Base-by-base conservation (phyloP, 2,113 vertebrate genomes). In the Tichodroma muraria region DNA sequence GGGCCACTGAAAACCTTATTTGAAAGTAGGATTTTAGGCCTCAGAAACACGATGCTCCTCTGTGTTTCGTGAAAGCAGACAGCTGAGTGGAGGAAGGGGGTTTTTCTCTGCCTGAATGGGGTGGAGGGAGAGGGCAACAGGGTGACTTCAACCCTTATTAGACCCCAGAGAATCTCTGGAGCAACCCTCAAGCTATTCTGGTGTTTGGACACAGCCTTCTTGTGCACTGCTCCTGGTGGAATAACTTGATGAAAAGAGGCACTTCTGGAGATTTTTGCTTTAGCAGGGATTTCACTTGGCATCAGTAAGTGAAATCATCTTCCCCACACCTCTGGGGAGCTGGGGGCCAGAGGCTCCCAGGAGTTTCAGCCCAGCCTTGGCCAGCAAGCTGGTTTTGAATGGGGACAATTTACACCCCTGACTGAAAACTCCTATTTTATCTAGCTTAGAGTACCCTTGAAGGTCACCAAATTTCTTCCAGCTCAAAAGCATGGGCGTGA, bases 11-110 rank as follows among this genome's bases (percentile, higher is more conserved):
- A 88, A 91, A 72, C 37, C 15, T 1, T 60, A 35, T 66, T 91
- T 93, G 92, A 94, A 88, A 85, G 73, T 42, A 80, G 71, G 85
- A 56, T 75, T 90, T 86, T 42, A 73, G 88, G 60, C 38, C 88
- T 75, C 82, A 83, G 76, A 88, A 94, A 75, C 35, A 52, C 9
- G 42, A 78, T 80, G 79, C 76, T 94, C 35, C 72, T 80, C 82
- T 71, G 63, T 66, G 92, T 92, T 94, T 80, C 25, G 5, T 78
- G 80, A 80, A 80, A 93, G 52, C 47, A 82, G 31, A 33, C 66
- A 72, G 71, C 66, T 90, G 68, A 85, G 59, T 20, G 83, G 71
- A 54, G 90, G 59, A 90, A 82, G 37, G 38, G 83, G 82, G 35
- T 31, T 42, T 56, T 77, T 42, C n/a, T 85, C 54, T 85, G 66